Conservation (phyloP, 2,797 vertebrate genomes). For the Melanotaenia parkinsoni region DNA sequence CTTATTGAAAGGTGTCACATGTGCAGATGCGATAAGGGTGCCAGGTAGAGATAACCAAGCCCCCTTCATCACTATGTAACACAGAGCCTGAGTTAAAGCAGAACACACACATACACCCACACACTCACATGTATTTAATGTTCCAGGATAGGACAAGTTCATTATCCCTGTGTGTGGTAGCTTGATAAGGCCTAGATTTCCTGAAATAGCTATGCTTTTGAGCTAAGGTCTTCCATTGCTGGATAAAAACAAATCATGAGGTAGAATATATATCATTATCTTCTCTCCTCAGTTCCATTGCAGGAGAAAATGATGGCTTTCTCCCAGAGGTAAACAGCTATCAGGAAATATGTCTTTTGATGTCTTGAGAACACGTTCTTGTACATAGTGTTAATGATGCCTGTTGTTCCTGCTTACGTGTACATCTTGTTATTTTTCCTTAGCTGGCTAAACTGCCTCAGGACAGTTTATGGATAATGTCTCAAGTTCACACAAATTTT, state of each 20-base stretch:
- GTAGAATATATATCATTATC: conserved; percentile 59
- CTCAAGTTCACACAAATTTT: conserved; percentile 34
- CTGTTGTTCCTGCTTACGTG: conserved; percentile 31
- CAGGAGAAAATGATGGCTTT: conserved; percentile 18
- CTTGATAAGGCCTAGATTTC: conserved; percentile 68
- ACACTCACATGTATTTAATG: conserved; percentile 56
- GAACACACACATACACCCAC: conserved; percentile 45
- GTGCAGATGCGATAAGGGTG: conserved; percentile 75
- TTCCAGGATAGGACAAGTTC: conserved; percentile 62
- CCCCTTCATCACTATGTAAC: conserved; percentile 68
- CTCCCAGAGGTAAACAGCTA: conserved; percentile 49
- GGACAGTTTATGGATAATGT: conserved; percentile 25
- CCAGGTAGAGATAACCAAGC: conserved; percentile 69
- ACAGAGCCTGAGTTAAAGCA: conserved; percentile 60
- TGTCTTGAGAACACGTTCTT: conserved; percentile 30
- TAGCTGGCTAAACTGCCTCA: conserved; percentile 16
- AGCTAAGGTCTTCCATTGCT: conserved; percentile 51
- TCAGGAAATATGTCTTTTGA: conserved; percentile 54
- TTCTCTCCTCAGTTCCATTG: conserved; percentile 32
- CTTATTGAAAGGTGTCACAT: conserved; percentile 79
- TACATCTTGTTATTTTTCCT: conserved; percentile 28
- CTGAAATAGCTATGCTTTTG: conserved; percentile 63
- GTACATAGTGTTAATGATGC: conserved; percentile 28
- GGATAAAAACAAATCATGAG: conserved; percentile 25
- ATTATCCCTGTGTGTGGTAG: conserved; percentile 68